A percentile compares a stretch with the other conserved stretches of the same genome.
Evolutionary conservation across 1,140 invertebrate species (phyloP).

Genomic region (Stegodyphus dumicola): DNA sequence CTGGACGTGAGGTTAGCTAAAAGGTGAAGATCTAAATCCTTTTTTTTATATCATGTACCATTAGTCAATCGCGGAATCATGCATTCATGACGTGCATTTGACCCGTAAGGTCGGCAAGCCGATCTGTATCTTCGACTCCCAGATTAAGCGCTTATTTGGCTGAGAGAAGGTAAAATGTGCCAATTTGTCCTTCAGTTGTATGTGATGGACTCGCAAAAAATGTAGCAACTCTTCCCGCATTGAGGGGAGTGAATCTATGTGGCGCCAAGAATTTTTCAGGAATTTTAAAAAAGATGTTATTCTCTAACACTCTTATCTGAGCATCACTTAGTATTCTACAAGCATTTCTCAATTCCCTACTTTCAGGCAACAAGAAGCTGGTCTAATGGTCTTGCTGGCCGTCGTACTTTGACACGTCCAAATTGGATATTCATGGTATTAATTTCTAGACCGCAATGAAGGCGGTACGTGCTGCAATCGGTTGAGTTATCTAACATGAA

Average conservation of each 20-base stretch:
- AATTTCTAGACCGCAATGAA: no score
- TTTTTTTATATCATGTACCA: constrained; percentile 18
- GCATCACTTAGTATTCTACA: neutral
- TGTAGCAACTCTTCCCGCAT: neutral
- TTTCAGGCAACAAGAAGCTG: neutral
- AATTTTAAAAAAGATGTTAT: neutral
- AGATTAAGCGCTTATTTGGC: neutral
- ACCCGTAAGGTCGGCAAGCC: constrained; percentile 3
- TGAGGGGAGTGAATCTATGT: neutral
- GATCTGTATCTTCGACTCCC: constrained; percentile 23
- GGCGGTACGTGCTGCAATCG: no score
- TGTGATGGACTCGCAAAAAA: neutral
- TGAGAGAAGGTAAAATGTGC: constrained; percentile 4
- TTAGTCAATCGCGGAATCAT: constrained; percentile 42
- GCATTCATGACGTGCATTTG: constrained; percentile 36
- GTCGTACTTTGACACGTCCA: neutral
- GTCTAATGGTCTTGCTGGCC: neutral
- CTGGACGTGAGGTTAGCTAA: constrained; percentile 28
- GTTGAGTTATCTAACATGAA: no score
- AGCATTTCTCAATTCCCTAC: neutral
- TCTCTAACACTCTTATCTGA: neutral
- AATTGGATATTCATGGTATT: no score
- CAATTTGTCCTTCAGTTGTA: constrained; percentile 37
- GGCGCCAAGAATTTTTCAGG: neutral
- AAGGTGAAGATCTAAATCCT: constrained; percentile 34